phyloP scores from a whole-genome alignment of 1,140 invertebrate genomes.

The Coptotermes formosanus region DNA sequence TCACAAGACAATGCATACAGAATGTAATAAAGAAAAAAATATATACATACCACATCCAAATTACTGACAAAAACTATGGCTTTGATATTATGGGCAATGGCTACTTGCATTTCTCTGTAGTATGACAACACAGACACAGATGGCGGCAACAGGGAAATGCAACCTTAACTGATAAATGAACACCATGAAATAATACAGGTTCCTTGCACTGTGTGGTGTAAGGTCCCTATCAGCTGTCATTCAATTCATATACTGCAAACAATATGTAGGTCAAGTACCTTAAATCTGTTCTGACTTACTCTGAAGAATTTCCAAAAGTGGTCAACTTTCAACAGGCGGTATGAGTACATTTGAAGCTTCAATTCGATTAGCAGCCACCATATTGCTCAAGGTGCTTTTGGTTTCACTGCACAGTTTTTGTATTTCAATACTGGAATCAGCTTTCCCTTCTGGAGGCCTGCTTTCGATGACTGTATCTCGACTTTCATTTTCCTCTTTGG shows the following conservation, averaged over 20 bases:
- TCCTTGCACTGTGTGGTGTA: not conserved
- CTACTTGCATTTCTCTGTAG: not conserved
- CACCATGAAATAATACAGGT: not conserved
- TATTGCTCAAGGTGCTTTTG: not conserved
- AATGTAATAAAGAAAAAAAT: not conserved
- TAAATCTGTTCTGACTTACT: not conserved
- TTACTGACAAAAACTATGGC: not conserved
- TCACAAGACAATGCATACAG: not conserved
- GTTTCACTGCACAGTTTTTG: not conserved
- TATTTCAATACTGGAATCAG: not conserved
- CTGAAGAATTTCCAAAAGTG: not conserved
- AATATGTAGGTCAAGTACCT: not conserved
- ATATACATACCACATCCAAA: not conserved
- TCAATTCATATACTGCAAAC: not conserved
- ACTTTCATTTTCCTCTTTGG: not conserved
- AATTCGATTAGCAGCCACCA: not conserved
- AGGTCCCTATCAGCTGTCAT: not conserved
- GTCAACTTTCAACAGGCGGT: slow-evolving; percentile 8
- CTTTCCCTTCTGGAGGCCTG: not conserved
- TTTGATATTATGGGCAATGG: not conserved
- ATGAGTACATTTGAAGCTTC: not conserved
- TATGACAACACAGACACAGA: not conserved
- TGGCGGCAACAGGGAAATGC: not conserved
- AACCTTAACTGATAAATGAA: not conserved
- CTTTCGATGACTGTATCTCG: not conserved